Evolutionary conservation across 2,797 vertebrate genomes (phyloP).

Genomic region (Pangasius krempfi): DNA sequence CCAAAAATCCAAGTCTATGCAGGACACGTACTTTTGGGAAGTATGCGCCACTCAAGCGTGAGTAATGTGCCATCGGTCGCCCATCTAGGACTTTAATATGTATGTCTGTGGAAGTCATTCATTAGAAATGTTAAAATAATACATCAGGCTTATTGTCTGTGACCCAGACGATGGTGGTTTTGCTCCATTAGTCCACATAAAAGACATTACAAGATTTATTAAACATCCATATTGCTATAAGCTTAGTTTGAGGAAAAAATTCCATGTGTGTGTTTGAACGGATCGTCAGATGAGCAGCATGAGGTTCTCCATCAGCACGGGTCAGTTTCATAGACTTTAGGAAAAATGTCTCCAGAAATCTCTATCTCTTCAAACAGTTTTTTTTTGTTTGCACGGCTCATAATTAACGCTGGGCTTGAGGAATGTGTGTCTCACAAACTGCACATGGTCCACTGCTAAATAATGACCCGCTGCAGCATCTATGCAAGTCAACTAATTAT

Average conservation of each 20-base stretch:
- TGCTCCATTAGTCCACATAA: slow-evolving; percentile 40
- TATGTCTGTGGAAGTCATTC: slow-evolving; percentile 19
- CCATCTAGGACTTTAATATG: not conserved
- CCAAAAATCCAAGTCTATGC: not conserved
- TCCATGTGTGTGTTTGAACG: not conserved
- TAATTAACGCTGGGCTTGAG: slow-evolving; percentile 43
- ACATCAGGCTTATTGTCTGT: slow-evolving; percentile 51
- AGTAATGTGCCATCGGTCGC: not conserved
- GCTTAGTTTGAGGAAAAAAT: not conserved
- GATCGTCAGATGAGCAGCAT: slow-evolving; percentile 13
- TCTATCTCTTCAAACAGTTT: not conserved
- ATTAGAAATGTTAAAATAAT: slow-evolving; percentile 55
- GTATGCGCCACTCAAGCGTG: not conserved
- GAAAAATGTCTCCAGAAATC: slow-evolving; percentile 22
- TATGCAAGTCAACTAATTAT: slow-evolving; percentile 74
- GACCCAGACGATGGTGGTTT: slow-evolving; percentile 48
- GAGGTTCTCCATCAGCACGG: slow-evolving; percentile 20
- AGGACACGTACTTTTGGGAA: not conserved
- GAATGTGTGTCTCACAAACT: slow-evolving; percentile 61
- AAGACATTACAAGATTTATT: slow-evolving; percentile 33
- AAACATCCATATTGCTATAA: slow-evolving; percentile 6
- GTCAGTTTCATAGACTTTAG: slow-evolving; percentile 21
- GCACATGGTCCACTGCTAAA: slow-evolving; percentile 62
- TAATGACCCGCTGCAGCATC: slow-evolving; percentile 67
- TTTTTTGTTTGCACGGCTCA: slow-evolving; percentile 30